Conservation (phyloP, 2,888 invertebrate species). For the Plagodis pulveraria region DNA sequence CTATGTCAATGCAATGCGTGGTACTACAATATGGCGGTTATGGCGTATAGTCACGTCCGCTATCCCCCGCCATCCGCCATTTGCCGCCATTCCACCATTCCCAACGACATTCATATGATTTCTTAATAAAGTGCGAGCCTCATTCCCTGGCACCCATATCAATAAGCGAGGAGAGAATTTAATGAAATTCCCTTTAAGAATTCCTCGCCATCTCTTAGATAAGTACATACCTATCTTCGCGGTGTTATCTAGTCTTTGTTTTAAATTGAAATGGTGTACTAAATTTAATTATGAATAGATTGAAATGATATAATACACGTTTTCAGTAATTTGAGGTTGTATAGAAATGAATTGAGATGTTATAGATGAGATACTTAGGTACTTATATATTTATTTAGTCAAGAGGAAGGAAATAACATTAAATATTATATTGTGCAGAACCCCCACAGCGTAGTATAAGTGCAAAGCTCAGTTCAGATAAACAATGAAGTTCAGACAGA, state of each 20-base stretch:
- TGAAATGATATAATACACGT: neutral
- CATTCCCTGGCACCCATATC: conserved; percentile 76
- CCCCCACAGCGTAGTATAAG: too few relatives aligned
- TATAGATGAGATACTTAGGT: too few relatives aligned
- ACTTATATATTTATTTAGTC: too few relatives aligned
- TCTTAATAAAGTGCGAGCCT: conserved; percentile 80
- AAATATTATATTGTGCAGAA: too few relatives aligned
- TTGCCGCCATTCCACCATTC: conserved; percentile 52
- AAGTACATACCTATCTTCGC: conserved; percentile 50
- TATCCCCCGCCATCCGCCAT: conserved; percentile 54
- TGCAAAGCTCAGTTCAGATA: too few relatives aligned
- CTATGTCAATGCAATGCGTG: conserved; percentile 35
- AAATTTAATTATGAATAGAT: neutral
- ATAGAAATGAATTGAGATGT: too few relatives aligned
- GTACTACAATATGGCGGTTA: conserved; percentile 67
- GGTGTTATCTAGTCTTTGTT: conserved; percentile 49
- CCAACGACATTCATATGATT: conserved; percentile 77
- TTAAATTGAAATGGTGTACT: conserved; percentile 42
- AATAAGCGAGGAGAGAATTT: conserved; percentile 73
- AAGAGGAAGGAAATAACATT: too few relatives aligned
- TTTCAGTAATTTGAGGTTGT: neutral
- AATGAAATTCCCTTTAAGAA: conserved; percentile 70
- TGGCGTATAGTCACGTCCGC: conserved; percentile 76
- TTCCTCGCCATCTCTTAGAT: conserved; percentile 62
- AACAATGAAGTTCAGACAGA: too few relatives aligned